Evolutionary conservation across 2,797 vertebrate genomes (phyloP).

Genomic region (Ara ararauna): DNA sequence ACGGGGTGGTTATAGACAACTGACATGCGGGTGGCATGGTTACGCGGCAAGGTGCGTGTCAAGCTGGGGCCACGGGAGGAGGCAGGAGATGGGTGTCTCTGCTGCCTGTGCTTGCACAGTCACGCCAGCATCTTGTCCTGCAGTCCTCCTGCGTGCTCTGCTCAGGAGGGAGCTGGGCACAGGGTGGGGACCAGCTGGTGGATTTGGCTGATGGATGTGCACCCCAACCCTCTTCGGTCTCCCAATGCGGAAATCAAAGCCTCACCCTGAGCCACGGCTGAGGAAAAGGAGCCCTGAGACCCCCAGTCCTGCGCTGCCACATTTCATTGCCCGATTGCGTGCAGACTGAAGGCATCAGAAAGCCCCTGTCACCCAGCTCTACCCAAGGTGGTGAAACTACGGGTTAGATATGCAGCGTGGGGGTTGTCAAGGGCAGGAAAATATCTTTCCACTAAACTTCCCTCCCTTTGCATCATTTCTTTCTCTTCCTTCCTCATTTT

Average conservation of each 20-base stretch:
- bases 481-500: slow-evolving; percentile 46
- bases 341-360: background rate
- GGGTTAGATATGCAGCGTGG: background rate
- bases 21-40: rapidly evolving
- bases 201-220: background rate
- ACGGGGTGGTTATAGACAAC: rapidly evolving
- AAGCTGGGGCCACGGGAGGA: background rate
- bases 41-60: background rate
- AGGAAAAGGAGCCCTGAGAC: background rate
- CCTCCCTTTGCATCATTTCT: background rate
- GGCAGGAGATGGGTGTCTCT: background rate
- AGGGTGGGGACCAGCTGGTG: background rate
- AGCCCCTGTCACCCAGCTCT: background rate
- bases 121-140: background rate
- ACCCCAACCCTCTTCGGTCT: background rate
- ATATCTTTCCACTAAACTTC: background rate
- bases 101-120: background rate
- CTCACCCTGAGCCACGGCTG: background rate
- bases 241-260: background rate
- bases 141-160: background rate
- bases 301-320: background rate
- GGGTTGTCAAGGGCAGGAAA: background rate
- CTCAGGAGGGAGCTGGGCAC: background rate
- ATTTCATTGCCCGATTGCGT: rapidly evolving
- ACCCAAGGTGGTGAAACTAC: background rate